These are phyloP conservation scores for Pentamera pediparva DNA, from an alignment of 53 echinoderm and acorn worm species.

Conservation along the genomic window DNA sequence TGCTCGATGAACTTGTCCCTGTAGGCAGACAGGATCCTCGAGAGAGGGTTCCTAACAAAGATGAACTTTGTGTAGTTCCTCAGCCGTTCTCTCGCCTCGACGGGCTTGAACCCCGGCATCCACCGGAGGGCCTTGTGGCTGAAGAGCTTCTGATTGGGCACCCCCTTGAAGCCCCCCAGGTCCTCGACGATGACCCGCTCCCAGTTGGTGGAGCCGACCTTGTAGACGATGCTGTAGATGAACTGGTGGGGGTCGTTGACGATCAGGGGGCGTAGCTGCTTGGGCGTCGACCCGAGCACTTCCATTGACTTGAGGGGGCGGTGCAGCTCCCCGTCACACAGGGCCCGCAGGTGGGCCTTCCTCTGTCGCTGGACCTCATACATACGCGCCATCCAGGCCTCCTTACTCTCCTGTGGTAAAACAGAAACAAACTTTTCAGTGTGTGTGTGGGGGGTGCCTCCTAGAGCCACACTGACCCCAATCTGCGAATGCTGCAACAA, in stretches of 20 bases:
- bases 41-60: slow-evolving; percentile 77
- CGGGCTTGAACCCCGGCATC: slow-evolving; percentile 56
- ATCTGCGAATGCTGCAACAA: no score
- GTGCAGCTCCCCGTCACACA: slow-evolving; percentile 51
- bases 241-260: slow-evolving; percentile 66
- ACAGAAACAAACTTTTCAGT: not conserved
- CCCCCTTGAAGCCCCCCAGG: slow-evolving; percentile 62
- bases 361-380: slow-evolving; percentile 36
- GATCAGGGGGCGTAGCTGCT: slow-evolving; percentile 58
- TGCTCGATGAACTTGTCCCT: slow-evolving; percentile 90
- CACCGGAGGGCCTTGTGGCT: slow-evolving; percentile 75
- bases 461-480: no score
- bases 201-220: slow-evolving; percentile 93
- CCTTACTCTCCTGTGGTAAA: slow-evolving; percentile 11
- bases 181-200: slow-evolving; percentile 85
- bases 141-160: slow-evolving; percentile 80
- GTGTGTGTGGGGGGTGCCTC: no score
- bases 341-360: slow-evolving; percentile 35
- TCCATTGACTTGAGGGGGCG: slow-evolving; percentile 24
- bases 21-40: slow-evolving; percentile 77
- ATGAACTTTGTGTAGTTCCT: slow-evolving; percentile 64
- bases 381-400: slow-evolving; percentile 59
- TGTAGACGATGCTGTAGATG: slow-evolving; percentile 91
- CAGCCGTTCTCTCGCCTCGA: slow-evolving; percentile 40
- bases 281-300: slow-evolving; percentile 48